Evolutionary conservation across 1,140 invertebrate genomes (phyloP).

Genomic region (Ooceraea biroi): DNA sequence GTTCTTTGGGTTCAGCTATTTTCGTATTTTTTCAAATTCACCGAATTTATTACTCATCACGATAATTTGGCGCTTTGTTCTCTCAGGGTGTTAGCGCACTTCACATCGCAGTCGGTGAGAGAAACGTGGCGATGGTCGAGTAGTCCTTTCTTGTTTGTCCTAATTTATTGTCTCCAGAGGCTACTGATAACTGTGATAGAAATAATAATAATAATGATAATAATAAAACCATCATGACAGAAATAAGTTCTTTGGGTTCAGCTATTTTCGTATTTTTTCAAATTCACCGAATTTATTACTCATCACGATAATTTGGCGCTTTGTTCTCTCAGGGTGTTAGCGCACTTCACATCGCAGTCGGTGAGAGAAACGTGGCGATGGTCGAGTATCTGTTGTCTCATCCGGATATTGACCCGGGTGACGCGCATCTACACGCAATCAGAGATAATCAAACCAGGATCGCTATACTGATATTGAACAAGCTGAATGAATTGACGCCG

Average conservation of each 20-base stretch:
- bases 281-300: too few relatives aligned
- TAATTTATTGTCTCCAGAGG: conserved; percentile 79
- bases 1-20: too few relatives aligned
- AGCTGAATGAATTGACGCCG: conserved; percentile 82
- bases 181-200: background rate
- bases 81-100: too few relatives aligned
- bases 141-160: conserved; percentile 67
- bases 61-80: background rate
- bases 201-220: background rate
- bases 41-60: too few relatives aligned
- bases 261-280: too few relatives aligned
- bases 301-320: background rate
- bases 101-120: too few relatives aligned
- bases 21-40: too few relatives aligned
- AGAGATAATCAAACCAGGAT: conserved; percentile 85
- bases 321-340: conserved; percentile 84
- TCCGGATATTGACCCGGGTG: conserved; percentile 86
- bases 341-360: conserved; percentile 87
- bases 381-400: conserved; percentile 86
- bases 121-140: too few relatives aligned
- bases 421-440: conserved; percentile 87
- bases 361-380: conserved; percentile 85
- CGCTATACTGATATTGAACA: conserved; percentile 85
- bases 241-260: too few relatives aligned
- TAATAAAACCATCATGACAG: too few relatives aligned